Percentiles rank a stretch among this genome's conserved stretches.
Evolutionary conservation across 2,888 invertebrate species (phyloP).

Genomic region (Nomada lathburiana): DNA sequence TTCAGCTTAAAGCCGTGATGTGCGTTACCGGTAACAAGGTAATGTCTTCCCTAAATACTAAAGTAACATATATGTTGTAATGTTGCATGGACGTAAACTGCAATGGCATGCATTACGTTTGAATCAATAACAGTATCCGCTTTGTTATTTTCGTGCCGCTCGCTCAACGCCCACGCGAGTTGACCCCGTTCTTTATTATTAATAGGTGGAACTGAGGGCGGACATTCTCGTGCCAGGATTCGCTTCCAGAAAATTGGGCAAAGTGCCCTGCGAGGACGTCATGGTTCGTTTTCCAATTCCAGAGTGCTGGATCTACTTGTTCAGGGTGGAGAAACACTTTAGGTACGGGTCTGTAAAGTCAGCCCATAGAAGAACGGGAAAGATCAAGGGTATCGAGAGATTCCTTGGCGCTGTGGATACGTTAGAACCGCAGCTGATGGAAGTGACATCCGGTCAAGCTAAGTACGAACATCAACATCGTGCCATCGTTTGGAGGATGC

Average conservation of each 20-base stretch:
- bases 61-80: not conserved
- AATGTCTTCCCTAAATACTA: conserved; percentile 41
- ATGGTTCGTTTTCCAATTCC: conserved; percentile 98
- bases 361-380: conserved; percentile 90
- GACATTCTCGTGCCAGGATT: conserved; percentile 99
- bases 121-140: not conserved
- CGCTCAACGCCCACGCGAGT: too few relatives aligned
- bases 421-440: conserved; percentile 95
- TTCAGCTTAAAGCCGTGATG: conserved; percentile 96
- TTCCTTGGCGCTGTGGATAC: conserved; percentile 96
- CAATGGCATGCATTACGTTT: too few relatives aligned
- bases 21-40: conserved; percentile 94
- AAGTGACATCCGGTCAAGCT: conserved; percentile 97
- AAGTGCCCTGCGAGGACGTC: conserved; percentile 99
- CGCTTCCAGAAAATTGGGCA: conserved; percentile 97
- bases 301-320: conserved; percentile 99
- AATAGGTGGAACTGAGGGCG: conserved; percentile 95
- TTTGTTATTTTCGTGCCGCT: not conserved
- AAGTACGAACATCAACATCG: conserved; percentile 99
- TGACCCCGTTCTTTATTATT: not conserved
- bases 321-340: conserved; percentile 99
- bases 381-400: conserved; percentile 96
- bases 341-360: conserved; percentile 85
- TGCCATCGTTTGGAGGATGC: conserved; percentile 99
- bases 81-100: not conserved